Conservation (phyloP, 2,888 invertebrate genomes). For the Diplolepis rosae region DNA sequence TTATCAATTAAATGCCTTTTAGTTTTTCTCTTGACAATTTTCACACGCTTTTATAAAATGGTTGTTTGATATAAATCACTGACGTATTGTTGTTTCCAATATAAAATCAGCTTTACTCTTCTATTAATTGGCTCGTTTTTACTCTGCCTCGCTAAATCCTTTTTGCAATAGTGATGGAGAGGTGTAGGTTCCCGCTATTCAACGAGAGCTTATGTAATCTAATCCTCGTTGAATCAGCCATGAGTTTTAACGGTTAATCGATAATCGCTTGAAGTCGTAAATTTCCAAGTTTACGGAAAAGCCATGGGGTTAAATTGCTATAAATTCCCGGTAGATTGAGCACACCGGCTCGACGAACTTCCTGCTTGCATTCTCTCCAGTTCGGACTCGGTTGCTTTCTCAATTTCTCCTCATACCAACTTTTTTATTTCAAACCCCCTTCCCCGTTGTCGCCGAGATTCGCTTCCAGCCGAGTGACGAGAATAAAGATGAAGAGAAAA, state of each 20-base stretch:
- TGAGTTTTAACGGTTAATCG: slow-evolving; percentile 54
- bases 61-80: not conserved
- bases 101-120: not conserved
- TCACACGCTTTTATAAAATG: not conserved
- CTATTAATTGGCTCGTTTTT: slow-evolving; percentile 35
- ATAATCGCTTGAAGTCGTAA: slow-evolving; percentile 56
- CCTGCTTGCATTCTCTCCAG: not conserved
- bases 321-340: slow-evolving; percentile 58
- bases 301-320: slow-evolving; percentile 53
- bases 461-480: slow-evolving; percentile 53
- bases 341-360: slow-evolving; percentile 42
- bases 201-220: slow-evolving; percentile 40
- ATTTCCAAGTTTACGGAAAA: slow-evolving; percentile 53
- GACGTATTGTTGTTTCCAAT: not conserved
- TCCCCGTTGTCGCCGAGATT: slow-evolving; percentile 32
- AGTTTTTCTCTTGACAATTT: not conserved
- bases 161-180: slow-evolving; percentile 31
- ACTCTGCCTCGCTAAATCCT: slow-evolving; percentile 31
- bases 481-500: slow-evolving; percentile 39
- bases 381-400: slow-evolving; percentile 12
- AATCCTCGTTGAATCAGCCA: slow-evolving; percentile 47
- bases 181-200: slow-evolving; percentile 32
- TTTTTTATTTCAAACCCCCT: slow-evolving; percentile 32
- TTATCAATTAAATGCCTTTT: not conserved
- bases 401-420: slow-evolving; percentile 23